Base-by-base conservation (phyloP, 2,113 vertebrate genomes). In the Eidolon helvum region DNA sequence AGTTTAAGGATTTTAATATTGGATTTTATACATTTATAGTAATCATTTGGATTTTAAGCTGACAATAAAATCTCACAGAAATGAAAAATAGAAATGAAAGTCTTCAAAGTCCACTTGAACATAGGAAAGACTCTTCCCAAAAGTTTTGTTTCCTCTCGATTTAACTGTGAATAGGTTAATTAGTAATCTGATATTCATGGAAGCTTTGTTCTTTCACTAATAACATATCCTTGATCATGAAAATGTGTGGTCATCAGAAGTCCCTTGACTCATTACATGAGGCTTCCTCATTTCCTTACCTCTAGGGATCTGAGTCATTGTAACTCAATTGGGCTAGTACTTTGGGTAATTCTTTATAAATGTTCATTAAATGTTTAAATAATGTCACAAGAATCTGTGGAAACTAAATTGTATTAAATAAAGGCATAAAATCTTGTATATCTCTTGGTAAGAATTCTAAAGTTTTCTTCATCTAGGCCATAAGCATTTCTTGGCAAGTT, bases 121-220 rank as follows among this genome's bases (percentile, higher is more conserved):
- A 53, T 16, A 78, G 15, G 19, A 85, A 95, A 59, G 7, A 16
- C 10, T 72, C 10, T 87, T 61, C 12, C 11, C 55, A 2, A 83
- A 92, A 90, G 26, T 84, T 94, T 83, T 38, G 18, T 61, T 91
- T 94, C 53, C 80, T 88, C 71, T 88, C 35, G 21, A 74, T 93
- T 96, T 94, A 72, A 79, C 48, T 94, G 22, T 87, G 66, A 74
- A 38, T 74, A 74, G n/a, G 48, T 82, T 87, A 84, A 97, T 90
- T 87, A 87, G 93, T 50, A 74, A 79, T 83, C 48, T 59, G 24
- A 68, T 16, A 43, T 2, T 9, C 74, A 92, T 19, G 19, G 43
- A 92, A 83, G 40, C 18, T 90, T 87, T 89, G 7, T 90, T 92
- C 43, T 88, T 87, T 88, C 33, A 89, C 84, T 96, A 94, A 90